Evolutionary conservation across 2,888 invertebrate genomes (phyloP), one percentile per base, ranked within the genome.

Genomic region (Punctoribates punctum): DNA sequence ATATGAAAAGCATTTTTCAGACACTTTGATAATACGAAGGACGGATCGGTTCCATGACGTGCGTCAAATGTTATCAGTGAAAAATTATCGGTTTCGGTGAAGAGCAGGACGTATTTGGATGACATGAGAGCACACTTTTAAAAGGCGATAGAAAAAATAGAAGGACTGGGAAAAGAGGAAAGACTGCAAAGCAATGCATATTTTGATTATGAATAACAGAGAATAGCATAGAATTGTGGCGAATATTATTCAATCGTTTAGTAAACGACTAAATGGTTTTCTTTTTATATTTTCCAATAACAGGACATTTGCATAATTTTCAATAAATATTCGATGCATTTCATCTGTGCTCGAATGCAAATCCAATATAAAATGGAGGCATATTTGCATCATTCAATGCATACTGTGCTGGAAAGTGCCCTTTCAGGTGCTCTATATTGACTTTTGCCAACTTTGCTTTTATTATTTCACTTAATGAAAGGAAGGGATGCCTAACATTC

Each of bases 341-440:
- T 23, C 38, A 42, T 70, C 38, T 70, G 38, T 42, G 70, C 23
- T 42, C 42, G 4, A 42, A 70, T 70, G 70, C 20, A 70, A 42
- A 70, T 70, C 20, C 70, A 70, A 70, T 70, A 70, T 70, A 70
- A 42, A 38, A n/a, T 62, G 34, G 34, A 34, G 17, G 42, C 42
- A 70, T 70, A 70, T 70, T 70, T 70, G 70, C n/a, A 42, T 13
- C 70, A 70, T 70, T 70, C 42, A 70, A 20, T 70, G 70, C 70
- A 67, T 34, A 38, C 20, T 29, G 23, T 70, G 70, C 46, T 23
- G 70, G 8, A 70, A 70, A 70, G 70, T 70, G 70, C 42, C 70
- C 42, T 70, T 70, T 70, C 70, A 70, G 70, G 70, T 70, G 70
- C 42, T n/a, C 13, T 70, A 70, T 42, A 70, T 70, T 70, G 70